These are phyloP conservation scores for Pitta sordida DNA, from an alignment of 2,113 vertebrate species.

Conservation along the genomic window DNA sequence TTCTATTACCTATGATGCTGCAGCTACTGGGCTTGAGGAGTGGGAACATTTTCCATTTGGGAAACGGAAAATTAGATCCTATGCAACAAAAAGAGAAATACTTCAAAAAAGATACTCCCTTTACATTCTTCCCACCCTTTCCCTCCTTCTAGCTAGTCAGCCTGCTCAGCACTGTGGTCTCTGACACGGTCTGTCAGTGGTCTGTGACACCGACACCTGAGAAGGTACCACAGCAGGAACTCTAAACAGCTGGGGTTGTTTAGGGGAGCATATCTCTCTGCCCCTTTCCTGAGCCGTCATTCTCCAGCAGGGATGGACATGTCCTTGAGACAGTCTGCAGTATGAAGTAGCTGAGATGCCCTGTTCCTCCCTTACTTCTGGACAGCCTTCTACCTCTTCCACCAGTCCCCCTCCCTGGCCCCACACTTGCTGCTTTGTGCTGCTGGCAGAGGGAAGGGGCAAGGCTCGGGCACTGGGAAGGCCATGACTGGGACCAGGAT, in stretches of 20 bases:
- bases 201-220: background rate
- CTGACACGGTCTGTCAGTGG: background rate
- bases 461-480: background rate
- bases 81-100: background rate
- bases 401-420: background rate
- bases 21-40: accelerated
- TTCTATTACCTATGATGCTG: background rate
- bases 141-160: background rate
- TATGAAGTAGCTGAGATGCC: background rate
- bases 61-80: background rate
- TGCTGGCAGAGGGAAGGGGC: background rate
- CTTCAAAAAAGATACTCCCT: background rate
- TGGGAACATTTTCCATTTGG: background rate
- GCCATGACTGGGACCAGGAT: background rate
- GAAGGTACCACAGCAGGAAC: background rate
- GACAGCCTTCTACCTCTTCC: background rate
- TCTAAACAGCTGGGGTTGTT: background rate
- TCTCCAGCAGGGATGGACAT: background rate
- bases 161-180: background rate
- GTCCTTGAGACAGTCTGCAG: background rate
- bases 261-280: background rate
- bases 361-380: background rate
- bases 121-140: background rate
- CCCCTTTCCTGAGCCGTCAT: background rate
- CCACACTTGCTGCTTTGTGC: background rate